Base-by-base conservation (phyloP, 2,113 vertebrate genomes). In the Pluvianellus socialis region DNA sequence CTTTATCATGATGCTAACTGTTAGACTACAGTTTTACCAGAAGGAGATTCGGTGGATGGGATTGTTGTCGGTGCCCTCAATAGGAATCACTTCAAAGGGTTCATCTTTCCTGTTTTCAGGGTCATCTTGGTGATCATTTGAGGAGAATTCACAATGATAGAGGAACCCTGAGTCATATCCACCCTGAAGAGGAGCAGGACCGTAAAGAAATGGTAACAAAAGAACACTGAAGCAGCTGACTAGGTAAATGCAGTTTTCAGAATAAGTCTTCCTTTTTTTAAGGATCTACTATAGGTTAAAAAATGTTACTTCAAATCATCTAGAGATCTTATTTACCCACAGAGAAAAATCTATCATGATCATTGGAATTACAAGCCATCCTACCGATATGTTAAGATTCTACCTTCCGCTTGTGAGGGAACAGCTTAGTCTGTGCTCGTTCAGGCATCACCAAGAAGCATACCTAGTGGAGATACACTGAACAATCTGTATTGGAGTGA, bases 81-180 rank as follows among this genome's bases (percentile, higher is more conserved):
- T 21, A 52, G 96, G 92, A 81, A 98, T 95, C 83, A 98, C 98
- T 94, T 98, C 97, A 94, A 99, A 99, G 9, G 99, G 99, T 83
- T 99, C 98, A 68, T 99, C 98, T 93, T 97, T 94, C 68, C 90
- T 96, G 38, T 86, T 47, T 92, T 97, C 77, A 92, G 97, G 95
- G 52, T 98, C 94, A 35, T 88, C 77, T 4, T 88, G 61, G 6
- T 24, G 61, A 95, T 97, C 97, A n/a, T 97, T 8, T 92, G 97
- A 81, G 40, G 98, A 98, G 95, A 99, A 99, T 66, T 97, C 94
- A 75, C 99, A 99, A 44, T 99, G 99, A 92, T 99, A 99, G 18
- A 99, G 96, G 92, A 98, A 99, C 30, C 99, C 99, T 28, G 99
- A 96, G 89, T 99, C 99, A 58, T 98, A 99, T 5, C 98, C 99